These are phyloP conservation scores for Hetaerina titia DNA, from an alignment of 2,888 invertebrate genomes.

Conservation along the genomic window DNA sequence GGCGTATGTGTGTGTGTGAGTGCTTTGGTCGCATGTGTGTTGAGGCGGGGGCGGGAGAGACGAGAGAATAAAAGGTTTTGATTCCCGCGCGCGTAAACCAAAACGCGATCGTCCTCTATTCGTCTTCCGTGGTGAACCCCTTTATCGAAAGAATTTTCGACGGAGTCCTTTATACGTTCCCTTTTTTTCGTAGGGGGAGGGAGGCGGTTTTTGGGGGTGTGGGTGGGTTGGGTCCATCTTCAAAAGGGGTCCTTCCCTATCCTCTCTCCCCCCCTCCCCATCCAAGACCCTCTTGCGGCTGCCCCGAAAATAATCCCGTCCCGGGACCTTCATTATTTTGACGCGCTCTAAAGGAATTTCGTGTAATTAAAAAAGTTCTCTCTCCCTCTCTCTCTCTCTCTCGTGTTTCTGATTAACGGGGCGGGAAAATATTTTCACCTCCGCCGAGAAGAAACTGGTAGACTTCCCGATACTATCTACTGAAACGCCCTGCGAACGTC, in stretches of 20 bases:
- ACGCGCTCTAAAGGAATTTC: conserved; percentile 6
- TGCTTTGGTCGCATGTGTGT: too few species aligned
- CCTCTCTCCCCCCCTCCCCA: neutral
- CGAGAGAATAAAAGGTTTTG: neutral
- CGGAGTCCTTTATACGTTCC: neutral
- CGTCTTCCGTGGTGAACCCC: neutral
- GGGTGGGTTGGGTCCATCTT: conserved; percentile 29
- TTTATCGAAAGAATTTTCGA: neutral
- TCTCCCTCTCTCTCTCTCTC: too few species aligned
- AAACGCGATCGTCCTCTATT: neutral
- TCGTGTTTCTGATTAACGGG: neutral
- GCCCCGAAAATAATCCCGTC: neutral
- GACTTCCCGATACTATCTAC: neutral
- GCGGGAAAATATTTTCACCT: neutral
- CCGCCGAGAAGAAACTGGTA: neutral
- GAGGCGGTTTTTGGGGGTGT: neutral
- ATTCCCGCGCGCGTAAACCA: neutral
- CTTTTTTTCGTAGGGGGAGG: neutral
- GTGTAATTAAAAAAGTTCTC: neutral
- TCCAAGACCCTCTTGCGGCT: neutral
- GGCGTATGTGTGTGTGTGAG: too few species aligned
- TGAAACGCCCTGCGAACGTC: neutral
- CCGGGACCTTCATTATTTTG: neutral
- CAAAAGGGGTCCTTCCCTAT: neutral
- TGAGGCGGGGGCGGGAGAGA: neutral